phyloP scores from a whole-genome alignment of 2,888 invertebrate genomes.

The Hetaerina titia region DNA sequence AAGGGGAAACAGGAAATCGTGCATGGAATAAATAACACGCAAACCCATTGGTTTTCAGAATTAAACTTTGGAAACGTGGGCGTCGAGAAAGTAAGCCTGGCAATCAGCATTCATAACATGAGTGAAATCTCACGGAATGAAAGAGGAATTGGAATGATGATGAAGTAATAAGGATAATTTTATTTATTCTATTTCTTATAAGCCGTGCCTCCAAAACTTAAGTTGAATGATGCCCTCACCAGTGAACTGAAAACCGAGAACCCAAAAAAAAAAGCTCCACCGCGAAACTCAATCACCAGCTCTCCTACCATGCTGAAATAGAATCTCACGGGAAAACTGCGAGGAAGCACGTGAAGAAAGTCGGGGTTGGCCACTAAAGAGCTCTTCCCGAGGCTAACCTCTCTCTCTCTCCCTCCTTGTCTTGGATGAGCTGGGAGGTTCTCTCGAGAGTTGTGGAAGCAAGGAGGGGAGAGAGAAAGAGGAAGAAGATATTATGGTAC shows the following conservation, averaged over 20 bases:
- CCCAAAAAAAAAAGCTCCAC: not conserved
- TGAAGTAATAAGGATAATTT: not conserved
- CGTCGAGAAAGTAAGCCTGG: too few relatives aligned
- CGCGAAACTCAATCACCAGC: not conserved
- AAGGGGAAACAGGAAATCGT: too few relatives aligned
- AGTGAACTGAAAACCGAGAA: not conserved
- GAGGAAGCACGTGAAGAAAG: not conserved
- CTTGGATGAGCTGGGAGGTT: too few relatives aligned
- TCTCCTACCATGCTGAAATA: not conserved
- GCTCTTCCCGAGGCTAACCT: not conserved
- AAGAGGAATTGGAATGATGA: not conserved
- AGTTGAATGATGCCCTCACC: not conserved
- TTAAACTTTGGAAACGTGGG: too few relatives aligned
- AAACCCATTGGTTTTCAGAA: too few relatives aligned
- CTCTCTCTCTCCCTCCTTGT: not conserved
- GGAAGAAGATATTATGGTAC: not conserved
- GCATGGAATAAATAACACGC: too few relatives aligned
- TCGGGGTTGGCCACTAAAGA: not conserved
- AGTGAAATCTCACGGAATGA: not conserved
- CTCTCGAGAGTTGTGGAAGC: not conserved
- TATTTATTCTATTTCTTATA: not conserved
- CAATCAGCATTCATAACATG: not conserved
- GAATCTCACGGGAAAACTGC: not conserved
- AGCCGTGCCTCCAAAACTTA: not conserved
- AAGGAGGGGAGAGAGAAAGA: not conserved